A percentile compares a stretch with the other conserved stretches of the same genome.
Evolutionary conservation across 2,888 invertebrate genomes (phyloP).

Genomic region (Rotaria magnacalcarata): DNA sequence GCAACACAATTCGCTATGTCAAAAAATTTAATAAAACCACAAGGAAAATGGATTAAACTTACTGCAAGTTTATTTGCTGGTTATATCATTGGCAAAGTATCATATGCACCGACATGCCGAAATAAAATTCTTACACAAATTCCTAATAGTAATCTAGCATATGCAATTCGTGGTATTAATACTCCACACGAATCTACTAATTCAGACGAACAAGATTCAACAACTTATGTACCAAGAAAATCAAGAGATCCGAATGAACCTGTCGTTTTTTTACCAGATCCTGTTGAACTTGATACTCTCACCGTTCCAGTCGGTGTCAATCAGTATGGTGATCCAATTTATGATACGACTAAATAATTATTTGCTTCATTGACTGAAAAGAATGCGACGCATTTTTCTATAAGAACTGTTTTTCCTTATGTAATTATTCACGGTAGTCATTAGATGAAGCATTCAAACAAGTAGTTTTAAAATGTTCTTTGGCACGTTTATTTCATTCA

Average conservation of each 20-base stretch:
- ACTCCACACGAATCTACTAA: not conserved
- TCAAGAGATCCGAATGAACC: not conserved
- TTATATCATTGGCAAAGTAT: conserved; percentile 1
- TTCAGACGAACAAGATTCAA: not conserved
- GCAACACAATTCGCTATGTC: conserved; percentile 16
- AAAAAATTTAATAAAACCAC: not conserved
- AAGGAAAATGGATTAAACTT: conserved; percentile 8
- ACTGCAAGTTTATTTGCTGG: not conserved
- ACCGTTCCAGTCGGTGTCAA: not conserved
- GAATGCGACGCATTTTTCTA: not conserved
- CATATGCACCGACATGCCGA: conserved; percentile 17
- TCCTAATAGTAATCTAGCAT: not conserved
- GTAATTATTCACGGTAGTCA: not conserved
- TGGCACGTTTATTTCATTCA: not conserved
- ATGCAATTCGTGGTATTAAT: not conserved
- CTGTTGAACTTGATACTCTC: not conserved
- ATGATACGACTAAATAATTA: not conserved
- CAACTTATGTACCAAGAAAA: not conserved
- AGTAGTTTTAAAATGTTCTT: not conserved
- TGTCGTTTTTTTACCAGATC: not conserved
- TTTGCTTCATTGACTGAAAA: too few relatives aligned
- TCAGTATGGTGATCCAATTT: conserved; percentile 30
- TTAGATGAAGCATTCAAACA: not conserved
- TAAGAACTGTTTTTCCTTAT: not conserved
- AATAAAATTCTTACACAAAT: conserved; percentile 17